Percentiles rank a stretch among this genome's conserved stretches.
Evolutionary conservation across 2,888 invertebrate genomes (phyloP).

Genomic region (Seladonia tumulorum): DNA sequence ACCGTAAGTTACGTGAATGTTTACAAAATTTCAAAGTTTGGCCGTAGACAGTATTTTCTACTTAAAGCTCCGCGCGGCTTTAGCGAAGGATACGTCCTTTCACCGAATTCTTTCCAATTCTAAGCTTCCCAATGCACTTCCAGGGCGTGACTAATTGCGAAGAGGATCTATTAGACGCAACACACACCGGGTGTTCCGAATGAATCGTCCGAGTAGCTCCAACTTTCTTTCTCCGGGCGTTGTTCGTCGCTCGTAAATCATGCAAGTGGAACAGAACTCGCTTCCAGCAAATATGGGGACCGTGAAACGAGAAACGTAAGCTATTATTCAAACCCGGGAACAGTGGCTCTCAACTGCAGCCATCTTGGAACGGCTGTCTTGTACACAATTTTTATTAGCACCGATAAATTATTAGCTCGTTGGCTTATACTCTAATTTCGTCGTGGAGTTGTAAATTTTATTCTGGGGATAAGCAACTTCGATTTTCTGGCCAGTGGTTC

Average conservation of each 20-base stretch:
- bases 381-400: background rate
- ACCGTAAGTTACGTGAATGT: background rate
- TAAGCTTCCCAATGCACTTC: background rate
- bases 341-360: background rate
- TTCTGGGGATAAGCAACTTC: background rate
- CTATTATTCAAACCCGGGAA: background rate
- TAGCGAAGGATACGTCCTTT: background rate
- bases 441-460: background rate
- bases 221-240: background rate
- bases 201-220: background rate
- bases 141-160: background rate
- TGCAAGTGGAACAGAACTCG: background rate
- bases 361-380: background rate
- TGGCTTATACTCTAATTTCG: background rate
- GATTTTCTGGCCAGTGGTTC: background rate
- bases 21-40: background rate
- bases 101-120: background rate
- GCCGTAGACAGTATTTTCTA: background rate
- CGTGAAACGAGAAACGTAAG: background rate
- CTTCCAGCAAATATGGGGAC: background rate
- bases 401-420: background rate
- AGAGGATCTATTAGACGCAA: background rate
- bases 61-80: background rate
- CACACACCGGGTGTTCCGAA: background rate
- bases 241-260: background rate